Conservation (phyloP, 2,797 vertebrate genomes). For the Adrianichthys oophorus region DNA sequence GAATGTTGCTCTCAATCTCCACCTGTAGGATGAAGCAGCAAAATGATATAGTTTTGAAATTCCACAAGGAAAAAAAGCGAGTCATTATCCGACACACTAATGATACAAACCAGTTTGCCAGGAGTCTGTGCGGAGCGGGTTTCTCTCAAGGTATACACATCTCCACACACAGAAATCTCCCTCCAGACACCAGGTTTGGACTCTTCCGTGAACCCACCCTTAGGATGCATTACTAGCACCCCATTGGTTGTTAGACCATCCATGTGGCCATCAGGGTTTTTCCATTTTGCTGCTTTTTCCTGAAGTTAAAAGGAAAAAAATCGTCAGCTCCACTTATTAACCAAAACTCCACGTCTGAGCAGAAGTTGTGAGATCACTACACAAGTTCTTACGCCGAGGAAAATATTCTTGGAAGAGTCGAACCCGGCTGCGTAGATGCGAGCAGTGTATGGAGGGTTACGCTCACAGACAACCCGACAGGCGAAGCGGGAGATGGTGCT, state of each 20-base stretch:
- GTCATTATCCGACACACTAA: no score
- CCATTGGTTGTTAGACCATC: constrained; percentile 97
- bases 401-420: constrained; percentile 99
- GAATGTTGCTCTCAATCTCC: constrained; percentile 93
- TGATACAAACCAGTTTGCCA: constrained; percentile 87
- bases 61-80: no score
- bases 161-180: constrained; percentile 97
- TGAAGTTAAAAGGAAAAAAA: constrained; percentile 43
- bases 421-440: constrained; percentile 97
- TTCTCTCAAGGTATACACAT: constrained; percentile 95
- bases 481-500: constrained; percentile 99
- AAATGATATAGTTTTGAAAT: constrained; percentile 1
- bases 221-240: constrained; percentile 97
- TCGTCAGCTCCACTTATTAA: no score
- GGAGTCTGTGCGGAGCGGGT: constrained; percentile 95
- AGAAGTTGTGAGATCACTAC: no score
- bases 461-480: constrained; percentile 95
- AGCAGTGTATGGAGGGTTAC: constrained; percentile 88
- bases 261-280: constrained; percentile 98
- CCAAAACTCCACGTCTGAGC: no score
- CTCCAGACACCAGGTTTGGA: constrained; percentile 95
- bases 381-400: constrained; percentile 86
- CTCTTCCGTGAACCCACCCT: constrained; percentile 93
- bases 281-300: constrained; percentile 99
- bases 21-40: constrained; percentile 76